These are phyloP conservation scores for Sarcophaga caerulescens DNA, from an alignment of 2,888 invertebrate genomes.

Conservation along the genomic window DNA sequence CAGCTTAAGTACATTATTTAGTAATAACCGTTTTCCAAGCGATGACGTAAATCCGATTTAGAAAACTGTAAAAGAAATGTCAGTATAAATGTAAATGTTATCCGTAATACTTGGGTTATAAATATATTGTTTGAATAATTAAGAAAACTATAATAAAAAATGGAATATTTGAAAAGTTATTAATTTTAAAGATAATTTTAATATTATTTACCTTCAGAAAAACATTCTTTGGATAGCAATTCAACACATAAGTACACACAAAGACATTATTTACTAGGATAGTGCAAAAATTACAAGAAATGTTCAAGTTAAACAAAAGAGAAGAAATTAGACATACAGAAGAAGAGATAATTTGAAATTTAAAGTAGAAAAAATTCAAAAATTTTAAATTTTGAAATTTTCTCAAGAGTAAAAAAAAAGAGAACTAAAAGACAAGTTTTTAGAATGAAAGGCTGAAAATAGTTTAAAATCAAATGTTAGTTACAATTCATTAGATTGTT, in stretches of 20 bases:
- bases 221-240: constrained; percentile 46
- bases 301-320: not conserved
- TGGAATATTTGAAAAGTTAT: not conserved
- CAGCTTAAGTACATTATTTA: too few species aligned
- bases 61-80: constrained; percentile 56
- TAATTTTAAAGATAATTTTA: not conserved
- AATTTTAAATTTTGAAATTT: too few species aligned
- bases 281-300: constrained; percentile 11
- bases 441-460: not conserved
- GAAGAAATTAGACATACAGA: constrained; percentile 23
- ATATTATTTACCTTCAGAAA: constrained; percentile 51
- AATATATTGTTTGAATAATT: not conserved
- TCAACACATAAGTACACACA: constrained; percentile 39
- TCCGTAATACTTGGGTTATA: not conserved
- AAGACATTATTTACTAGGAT: constrained; percentile 50
- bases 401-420: too few species aligned
- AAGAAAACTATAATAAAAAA: constrained; percentile 11
- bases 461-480: constrained; percentile 42
- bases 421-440: not conserved
- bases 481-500: constrained; percentile 33
- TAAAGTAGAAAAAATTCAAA: too few species aligned
- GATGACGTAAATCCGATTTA: constrained; percentile 59
- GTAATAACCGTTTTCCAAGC: constrained; percentile 37
- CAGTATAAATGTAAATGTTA: constrained; percentile 1
- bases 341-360: not conserved